Percentiles rank a stretch among this genome's conserved stretches.
Evolutionary conservation across 2,113 vertebrate species (phyloP).

Genomic region (Salvelinus namaycush): DNA sequence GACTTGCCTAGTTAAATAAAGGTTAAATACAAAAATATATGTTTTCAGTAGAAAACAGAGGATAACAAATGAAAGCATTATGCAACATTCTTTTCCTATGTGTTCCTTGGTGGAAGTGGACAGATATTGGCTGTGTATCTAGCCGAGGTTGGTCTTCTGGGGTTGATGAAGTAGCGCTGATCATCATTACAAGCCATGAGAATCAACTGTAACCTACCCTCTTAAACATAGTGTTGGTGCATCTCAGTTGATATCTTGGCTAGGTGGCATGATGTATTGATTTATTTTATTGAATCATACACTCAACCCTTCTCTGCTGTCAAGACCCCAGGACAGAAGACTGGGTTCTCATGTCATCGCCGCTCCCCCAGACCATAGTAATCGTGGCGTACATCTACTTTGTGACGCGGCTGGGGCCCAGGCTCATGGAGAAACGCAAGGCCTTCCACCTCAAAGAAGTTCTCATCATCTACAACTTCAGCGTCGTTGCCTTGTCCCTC

Average conservation of each 20-base stretch:
- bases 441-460: constrained; percentile 86
- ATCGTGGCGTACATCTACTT: constrained; percentile 88
- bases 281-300: neutral
- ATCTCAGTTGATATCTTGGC: neutral
- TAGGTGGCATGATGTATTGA: neutral
- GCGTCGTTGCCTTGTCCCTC: constrained; percentile 85
- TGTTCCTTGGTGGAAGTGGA: neutral
- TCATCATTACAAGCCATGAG: too few relatives aligned
- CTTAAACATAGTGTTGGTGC: neutral
- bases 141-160: too few relatives aligned
- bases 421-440: constrained; percentile 94
- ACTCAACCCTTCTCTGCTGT: neutral
- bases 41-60: too few relatives aligned
- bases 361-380: constrained; percentile 85
- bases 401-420: constrained; percentile 87
- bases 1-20: too few relatives aligned
- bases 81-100: too few relatives aligned
- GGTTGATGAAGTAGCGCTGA: too few relatives aligned
- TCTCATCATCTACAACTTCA: constrained; percentile 89
- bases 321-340: constrained; percentile 85
- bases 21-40: too few relatives aligned
- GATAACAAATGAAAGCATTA: too few relatives aligned
- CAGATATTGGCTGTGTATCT: neutral
- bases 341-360: constrained; percentile 92
- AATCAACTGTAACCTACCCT: too few relatives aligned